phyloP scores from a whole-genome alignment of 2,113 vertebrate genomes.

The Macrotis lagotis region DNA sequence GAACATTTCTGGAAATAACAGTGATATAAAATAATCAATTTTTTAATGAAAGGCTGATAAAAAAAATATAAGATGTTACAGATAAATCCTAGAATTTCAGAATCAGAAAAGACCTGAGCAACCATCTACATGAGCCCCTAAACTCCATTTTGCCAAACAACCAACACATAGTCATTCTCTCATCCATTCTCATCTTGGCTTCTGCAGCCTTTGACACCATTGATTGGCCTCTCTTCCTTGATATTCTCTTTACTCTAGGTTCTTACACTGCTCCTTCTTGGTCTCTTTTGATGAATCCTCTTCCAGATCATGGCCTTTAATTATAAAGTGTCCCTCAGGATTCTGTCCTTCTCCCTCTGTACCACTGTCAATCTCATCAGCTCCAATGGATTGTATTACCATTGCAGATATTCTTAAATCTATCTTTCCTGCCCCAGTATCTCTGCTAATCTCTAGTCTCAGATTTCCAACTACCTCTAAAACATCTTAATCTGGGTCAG shows the following conservation, averaged over 20 bases:
- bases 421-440: background rate
- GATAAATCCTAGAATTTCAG: background rate
- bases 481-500: background rate
- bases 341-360: background rate
- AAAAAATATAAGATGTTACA: background rate
- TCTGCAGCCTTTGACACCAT: background rate
- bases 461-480: background rate
- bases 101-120: background rate
- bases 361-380: background rate
- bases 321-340: background rate
- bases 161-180: background rate
- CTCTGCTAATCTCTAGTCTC: background rate
- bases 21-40: background rate
- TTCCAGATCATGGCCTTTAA: background rate
- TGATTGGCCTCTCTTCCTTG: background rate
- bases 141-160: background rate
- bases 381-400: background rate
- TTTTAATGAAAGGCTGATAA: background rate
- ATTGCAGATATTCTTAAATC: background rate
- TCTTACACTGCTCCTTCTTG: background rate
- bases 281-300: background rate
- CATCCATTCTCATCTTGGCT: background rate
- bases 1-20: background rate
- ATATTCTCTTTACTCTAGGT: background rate
- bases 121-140: background rate